A percentile compares a stretch with the other conserved stretches of the same genome.
Evolutionary conservation across 2,888 invertebrate species (phyloP).

Genomic region (Catocala nupta): DNA sequence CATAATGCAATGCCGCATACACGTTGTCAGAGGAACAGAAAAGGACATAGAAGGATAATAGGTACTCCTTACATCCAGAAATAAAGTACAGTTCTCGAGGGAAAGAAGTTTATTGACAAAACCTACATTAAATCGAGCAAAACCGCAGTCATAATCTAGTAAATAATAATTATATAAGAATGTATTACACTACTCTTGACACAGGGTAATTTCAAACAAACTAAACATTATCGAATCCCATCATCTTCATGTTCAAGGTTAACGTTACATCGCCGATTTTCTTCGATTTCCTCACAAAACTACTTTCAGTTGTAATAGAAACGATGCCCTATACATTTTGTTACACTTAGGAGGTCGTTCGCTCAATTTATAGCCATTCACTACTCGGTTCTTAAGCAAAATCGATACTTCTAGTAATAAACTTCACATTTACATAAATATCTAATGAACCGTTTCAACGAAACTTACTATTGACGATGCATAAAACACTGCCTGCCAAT

Average conservation of each 20-base stretch:
- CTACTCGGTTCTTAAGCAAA: conserved; percentile 32
- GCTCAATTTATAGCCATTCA: conserved; percentile 40
- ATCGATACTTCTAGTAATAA: conserved; percentile 62
- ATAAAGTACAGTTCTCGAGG: too few relatives aligned
- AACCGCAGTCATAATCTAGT: too few relatives aligned
- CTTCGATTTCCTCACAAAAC: background rate
- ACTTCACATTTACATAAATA: conserved; percentile 68
- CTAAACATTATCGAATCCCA: background rate
- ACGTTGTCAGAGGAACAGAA: too few relatives aligned
- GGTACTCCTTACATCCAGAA: too few relatives aligned
- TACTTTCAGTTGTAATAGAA: conserved; percentile 5
- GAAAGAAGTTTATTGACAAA: too few relatives aligned
- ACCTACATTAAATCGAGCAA: too few relatives aligned
- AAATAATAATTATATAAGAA: too few relatives aligned
- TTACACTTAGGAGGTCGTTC: conserved; percentile 26
- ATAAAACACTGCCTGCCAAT: conserved; percentile 79
- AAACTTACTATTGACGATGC: conserved; percentile 52
- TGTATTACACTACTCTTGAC: too few relatives aligned
- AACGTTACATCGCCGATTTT: background rate
- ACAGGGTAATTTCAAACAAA: too few relatives aligned
- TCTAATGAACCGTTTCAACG: conserved; percentile 54
- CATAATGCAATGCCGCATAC: too few relatives aligned
- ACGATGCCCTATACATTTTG: conserved; percentile 10
- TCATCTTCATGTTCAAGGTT: background rate
- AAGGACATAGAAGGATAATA: too few relatives aligned